phyloP scores from a whole-genome alignment of 53 echinoderm and acorn worm species.

The Hippasteria phrygiana region DNA sequence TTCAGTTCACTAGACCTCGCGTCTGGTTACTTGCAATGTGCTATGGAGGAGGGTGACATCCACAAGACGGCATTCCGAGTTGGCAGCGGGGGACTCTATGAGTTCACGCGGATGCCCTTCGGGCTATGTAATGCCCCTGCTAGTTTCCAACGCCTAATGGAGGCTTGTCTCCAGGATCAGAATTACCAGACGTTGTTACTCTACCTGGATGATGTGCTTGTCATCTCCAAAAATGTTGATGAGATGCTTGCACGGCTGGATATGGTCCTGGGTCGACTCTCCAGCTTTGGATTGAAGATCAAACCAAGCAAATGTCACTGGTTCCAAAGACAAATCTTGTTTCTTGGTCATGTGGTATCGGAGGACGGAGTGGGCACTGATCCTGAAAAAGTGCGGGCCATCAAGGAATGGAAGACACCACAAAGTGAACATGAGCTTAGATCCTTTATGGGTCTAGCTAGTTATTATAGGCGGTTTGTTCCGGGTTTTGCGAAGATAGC shows the following conservation, averaged over 20 bases:
- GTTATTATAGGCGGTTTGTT: constrained; percentile 48
- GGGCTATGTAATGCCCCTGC: constrained; percentile 62
- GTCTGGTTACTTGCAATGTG: constrained; percentile 74
- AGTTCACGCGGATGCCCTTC: constrained; percentile 58
- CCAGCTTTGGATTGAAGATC: constrained; percentile 13
- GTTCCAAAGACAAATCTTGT: not conserved
- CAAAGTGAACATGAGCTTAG: constrained; percentile 25
- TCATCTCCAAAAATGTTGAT: not conserved
- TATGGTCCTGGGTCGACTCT: not conserved
- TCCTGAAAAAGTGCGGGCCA: constrained; percentile 40
- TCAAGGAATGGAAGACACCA: constrained; percentile 15
- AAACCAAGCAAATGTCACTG: constrained; percentile 44
- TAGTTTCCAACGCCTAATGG: constrained; percentile 56
- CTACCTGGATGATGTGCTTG: constrained; percentile 44
- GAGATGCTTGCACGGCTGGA: constrained; percentile 16
- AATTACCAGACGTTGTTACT: constrained; percentile 50
- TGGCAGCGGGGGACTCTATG: constrained; percentile 61
- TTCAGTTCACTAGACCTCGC: constrained; percentile 80
- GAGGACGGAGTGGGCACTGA: constrained; percentile 10
- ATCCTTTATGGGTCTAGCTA: constrained; percentile 32
- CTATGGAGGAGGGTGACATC: constrained; percentile 65
- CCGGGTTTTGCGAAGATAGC: constrained; percentile 45
- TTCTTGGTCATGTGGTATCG: constrained; percentile 48
- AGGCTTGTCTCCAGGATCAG: constrained; percentile 17
- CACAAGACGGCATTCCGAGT: constrained; percentile 74